Conservation (phyloP, 2,797 vertebrate genomes). For the Aldrovandia affinis region DNA sequence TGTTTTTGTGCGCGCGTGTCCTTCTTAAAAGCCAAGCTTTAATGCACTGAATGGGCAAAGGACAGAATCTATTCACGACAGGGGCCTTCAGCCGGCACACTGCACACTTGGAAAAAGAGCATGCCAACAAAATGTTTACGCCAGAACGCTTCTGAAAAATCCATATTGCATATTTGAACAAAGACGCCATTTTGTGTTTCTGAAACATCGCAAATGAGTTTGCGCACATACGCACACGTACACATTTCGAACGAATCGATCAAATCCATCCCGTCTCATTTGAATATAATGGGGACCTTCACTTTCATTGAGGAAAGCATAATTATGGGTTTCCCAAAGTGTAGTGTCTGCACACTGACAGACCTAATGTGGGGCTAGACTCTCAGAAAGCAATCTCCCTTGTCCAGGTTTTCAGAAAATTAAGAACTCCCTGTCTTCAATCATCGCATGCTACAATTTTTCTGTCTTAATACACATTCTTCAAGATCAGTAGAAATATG, state of each 20-base stretch:
- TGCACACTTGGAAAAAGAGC: background rate
- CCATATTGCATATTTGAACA: background rate
- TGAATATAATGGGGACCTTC: constrained; percentile 88
- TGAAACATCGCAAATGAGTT: constrained; percentile 19
- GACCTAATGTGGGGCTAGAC: constrained; percentile 79
- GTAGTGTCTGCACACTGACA: constrained; percentile 80
- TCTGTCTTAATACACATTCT: constrained; percentile 47
- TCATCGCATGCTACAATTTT: constrained; percentile 59
- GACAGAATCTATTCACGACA: background rate
- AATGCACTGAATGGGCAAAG: constrained; percentile 8
- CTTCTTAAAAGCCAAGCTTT: constrained; percentile 7
- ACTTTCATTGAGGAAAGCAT: constrained; percentile 85
- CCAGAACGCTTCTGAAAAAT: background rate
- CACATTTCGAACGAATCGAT: constrained; percentile 41
- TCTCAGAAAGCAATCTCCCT: constrained; percentile 64
- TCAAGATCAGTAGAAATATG: constrained; percentile 36
- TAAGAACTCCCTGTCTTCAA: constrained; percentile 42
- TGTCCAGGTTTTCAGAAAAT: constrained; percentile 38
- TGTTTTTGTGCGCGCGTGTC: background rate
- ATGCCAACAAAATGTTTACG: background rate
- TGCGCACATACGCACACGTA: background rate
- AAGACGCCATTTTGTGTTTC: background rate
- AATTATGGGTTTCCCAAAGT: constrained; percentile 86
- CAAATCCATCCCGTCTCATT: constrained; percentile 77
- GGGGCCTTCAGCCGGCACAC: background rate